Evolutionary conservation across 2,888 invertebrate species (phyloP), one percentile per base, ranked within the genome.

Genomic region (Nomada ferruginata): DNA sequence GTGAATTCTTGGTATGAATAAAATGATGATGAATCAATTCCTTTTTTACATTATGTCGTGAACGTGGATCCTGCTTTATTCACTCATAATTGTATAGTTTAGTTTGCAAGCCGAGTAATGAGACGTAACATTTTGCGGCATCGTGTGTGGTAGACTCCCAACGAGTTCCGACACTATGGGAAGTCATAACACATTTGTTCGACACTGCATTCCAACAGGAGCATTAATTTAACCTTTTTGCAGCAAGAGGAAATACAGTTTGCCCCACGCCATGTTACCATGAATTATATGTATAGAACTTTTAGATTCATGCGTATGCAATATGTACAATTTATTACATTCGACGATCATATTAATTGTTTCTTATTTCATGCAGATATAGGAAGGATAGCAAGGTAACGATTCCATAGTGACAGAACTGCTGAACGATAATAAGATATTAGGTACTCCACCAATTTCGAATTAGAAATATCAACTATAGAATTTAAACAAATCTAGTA

Each of bases 71-170:
- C 50, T 13, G 53, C 44, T 76, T 80, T 72, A 80, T 72, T 18
- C 47, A 44, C 15, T 55, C 53, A 42, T 47, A 69, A 69, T 42
- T 63, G 26, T 50, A 55, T 20, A 52, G 68, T 29, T 64, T 53
- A 29, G 79, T 72, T 76, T 53, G 42, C 26, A 15, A 50, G 11
- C 23, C 52, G 63, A 73, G 65, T 78, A 82, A 83, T 73, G 83
- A 83, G 59, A 57, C 78, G 69, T 69, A 78, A 76, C 77, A 71
- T 75, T 78, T 82, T 15, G 57, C 71, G 47, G 82, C 82, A 64
- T 78, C 83, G 82, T 78, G 83, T 82, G 83, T 69, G 83, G 82
- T 52, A 76, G 29, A 60, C 69, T 69, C 70, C 52, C 72, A 63
- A 72, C 82, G 64, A 60, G 75, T 42, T 42, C 71, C 23, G 53